phyloP scores from a whole-genome alignment of 2,888 invertebrate genomes.

The Stenchaetothrips biformis region DNA sequence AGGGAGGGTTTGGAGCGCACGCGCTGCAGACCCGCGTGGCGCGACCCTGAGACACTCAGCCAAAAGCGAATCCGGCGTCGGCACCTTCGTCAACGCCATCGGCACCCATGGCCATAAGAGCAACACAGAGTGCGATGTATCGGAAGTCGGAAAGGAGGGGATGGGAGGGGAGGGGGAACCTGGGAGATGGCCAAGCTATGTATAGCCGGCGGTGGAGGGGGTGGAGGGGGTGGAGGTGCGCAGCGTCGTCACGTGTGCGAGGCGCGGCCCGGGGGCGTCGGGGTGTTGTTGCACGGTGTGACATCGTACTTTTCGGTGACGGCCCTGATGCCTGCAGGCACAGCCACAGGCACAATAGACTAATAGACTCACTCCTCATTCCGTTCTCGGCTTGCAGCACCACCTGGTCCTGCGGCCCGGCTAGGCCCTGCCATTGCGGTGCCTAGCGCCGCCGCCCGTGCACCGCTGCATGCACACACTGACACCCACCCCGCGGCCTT shows the following conservation, averaged over 20 bases:
- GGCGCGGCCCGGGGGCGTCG: neutral
- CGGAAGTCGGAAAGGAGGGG: neutral
- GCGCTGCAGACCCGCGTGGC: too few relatives aligned
- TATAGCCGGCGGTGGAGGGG: neutral
- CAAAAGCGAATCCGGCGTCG: too few relatives aligned
- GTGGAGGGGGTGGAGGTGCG: neutral
- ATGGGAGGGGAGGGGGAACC: conserved; percentile 33
- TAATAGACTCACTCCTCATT: too few relatives aligned
- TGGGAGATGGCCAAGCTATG: conserved; percentile 37
- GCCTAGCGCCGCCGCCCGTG: too few relatives aligned
- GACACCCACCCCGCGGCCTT: too few relatives aligned
- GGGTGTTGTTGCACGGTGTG: neutral
- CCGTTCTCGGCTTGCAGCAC: neutral
- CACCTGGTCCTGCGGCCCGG: too few relatives aligned
- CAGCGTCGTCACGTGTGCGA: neutral
- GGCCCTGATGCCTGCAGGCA: neutral
- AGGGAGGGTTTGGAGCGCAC: too few relatives aligned
- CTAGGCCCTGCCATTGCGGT: too few relatives aligned
- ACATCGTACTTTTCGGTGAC: neutral
- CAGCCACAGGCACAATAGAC: neutral
- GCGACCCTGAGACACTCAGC: too few relatives aligned
- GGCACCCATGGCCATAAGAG: too few relatives aligned
- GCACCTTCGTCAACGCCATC: too few relatives aligned
- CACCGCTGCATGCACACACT: neutral
- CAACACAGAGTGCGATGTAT: neutral